These are phyloP conservation scores for Sussaba pulchella DNA, from an alignment of 2,888 invertebrate species.

Conservation along the genomic window DNA sequence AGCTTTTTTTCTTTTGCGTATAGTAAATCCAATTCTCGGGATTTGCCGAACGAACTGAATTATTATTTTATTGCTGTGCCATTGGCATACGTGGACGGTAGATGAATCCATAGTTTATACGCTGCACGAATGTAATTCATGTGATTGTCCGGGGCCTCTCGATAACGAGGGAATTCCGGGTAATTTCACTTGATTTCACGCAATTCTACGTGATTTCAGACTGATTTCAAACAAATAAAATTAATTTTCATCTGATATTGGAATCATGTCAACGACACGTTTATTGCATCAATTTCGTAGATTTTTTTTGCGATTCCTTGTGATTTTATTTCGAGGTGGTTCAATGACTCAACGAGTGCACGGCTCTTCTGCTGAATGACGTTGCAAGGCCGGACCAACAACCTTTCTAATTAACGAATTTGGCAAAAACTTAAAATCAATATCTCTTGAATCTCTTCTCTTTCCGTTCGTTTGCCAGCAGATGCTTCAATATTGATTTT, in stretches of 20 bases:
- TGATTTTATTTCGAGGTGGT: too few species aligned
- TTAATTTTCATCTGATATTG: too few species aligned
- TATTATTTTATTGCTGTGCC: slow-evolving; percentile 27
- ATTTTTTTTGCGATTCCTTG: too few species aligned
- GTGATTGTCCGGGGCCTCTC: too few species aligned
- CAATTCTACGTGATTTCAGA: not conserved
- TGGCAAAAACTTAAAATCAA: not conserved
- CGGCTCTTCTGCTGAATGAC: not conserved
- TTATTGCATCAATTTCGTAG: too few species aligned
- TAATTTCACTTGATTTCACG: not conserved
- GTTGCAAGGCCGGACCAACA: not conserved
- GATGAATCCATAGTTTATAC: not conserved
- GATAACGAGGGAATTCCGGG: too few species aligned
- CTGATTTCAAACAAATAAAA: too few species aligned
- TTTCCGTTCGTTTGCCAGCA: not conserved
- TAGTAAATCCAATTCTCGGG: slow-evolving; percentile 25
- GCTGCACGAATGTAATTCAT: not conserved
- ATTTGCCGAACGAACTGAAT: slow-evolving; percentile 23
- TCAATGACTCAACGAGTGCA: too few species aligned
- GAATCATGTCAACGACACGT: too few species aligned
- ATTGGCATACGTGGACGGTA: slow-evolving; percentile 23
- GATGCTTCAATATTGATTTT: slow-evolving; percentile 1
- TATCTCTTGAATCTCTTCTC: not conserved
- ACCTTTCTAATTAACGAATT: not conserved
- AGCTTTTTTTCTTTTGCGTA: not conserved